A percentile compares a stretch with the other conserved stretches of the same genome.
Conservation (phyloP, 2,113 vertebrate species). For the Butorides virescens region DNA sequence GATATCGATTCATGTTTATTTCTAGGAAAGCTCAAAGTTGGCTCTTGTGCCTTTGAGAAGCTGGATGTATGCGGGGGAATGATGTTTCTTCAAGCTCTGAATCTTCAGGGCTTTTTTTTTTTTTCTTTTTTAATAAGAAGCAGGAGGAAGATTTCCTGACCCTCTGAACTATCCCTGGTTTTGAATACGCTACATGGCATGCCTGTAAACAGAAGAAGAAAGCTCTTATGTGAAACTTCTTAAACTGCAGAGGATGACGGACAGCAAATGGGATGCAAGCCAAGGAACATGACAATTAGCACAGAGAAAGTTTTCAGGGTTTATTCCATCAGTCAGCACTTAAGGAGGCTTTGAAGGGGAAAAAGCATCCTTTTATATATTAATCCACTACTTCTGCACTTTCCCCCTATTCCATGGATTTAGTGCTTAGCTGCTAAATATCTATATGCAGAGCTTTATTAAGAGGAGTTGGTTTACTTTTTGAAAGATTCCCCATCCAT, state of each 20-base stretch:
- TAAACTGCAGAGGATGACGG: conserved; percentile 39
- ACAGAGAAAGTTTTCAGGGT: conserved; percentile 62
- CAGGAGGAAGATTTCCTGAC: conserved; percentile 53
- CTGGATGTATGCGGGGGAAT: background rate
- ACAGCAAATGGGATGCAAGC: conserved; percentile 44
- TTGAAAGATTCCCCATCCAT: conserved; percentile 46
- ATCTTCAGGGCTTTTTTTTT: conserved; percentile 1
- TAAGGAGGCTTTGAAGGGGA: conserved; percentile 61
- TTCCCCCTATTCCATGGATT: conserved; percentile 46
- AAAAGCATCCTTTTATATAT: conserved; percentile 60
- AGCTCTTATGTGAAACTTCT: conserved; percentile 61
- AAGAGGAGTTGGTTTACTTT: conserved; percentile 54
- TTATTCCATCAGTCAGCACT: conserved; percentile 69
- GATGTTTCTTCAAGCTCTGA: conserved; percentile 27
- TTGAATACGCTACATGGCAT: conserved; percentile 29
- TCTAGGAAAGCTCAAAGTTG: conserved; percentile 43
- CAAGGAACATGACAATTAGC: conserved; percentile 62
- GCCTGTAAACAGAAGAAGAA: conserved; percentile 53
- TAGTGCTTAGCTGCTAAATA: conserved; percentile 63
- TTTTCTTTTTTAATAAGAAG: background rate
- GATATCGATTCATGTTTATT: background rate
- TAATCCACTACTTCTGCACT: conserved; percentile 63
- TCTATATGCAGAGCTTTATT: conserved; percentile 55
- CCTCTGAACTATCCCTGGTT: conserved; percentile 35
- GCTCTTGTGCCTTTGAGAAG: conserved; percentile 28